Percentiles rank a stretch among this genome's conserved stretches.
Conservation (phyloP, 2,888 invertebrate species). For the Crioceris asparagi region DNA sequence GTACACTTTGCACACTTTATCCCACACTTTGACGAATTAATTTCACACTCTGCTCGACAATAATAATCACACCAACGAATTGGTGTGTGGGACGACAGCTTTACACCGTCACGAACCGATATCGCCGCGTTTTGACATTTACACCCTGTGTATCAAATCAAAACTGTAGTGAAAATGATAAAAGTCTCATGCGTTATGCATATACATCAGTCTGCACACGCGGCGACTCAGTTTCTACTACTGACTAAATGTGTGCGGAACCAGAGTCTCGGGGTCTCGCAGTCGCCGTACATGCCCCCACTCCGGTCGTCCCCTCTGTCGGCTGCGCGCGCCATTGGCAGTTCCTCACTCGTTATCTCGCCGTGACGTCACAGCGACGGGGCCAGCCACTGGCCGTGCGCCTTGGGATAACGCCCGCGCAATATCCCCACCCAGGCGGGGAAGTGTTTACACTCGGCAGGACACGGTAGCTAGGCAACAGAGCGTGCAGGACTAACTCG, state of each 20-base stretch:
- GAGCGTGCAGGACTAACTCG: too few species aligned
- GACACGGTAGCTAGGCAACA: slow-evolving; percentile 41
- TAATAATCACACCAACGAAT: too few species aligned
- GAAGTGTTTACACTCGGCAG: slow-evolving; percentile 40
- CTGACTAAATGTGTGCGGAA: slow-evolving; percentile 41
- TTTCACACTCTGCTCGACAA: too few species aligned
- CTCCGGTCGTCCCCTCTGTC: slow-evolving; percentile 21
- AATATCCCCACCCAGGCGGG: slow-evolving; percentile 37
- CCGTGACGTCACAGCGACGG: slow-evolving; percentile 1
- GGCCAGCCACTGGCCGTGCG: not conserved
- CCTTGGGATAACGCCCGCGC: slow-evolving; percentile 19
- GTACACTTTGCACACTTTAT: slow-evolving; percentile 32
- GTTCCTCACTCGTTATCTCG: not conserved
- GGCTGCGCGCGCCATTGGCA: slow-evolving; percentile 22
- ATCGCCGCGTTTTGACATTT: not conserved
- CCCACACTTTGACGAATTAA: slow-evolving; percentile 13
- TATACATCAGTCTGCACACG: slow-evolving; percentile 40
- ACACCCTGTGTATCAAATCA: too few species aligned
- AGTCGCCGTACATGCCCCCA: slow-evolving; percentile 21
- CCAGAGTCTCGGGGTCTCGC: slow-evolving; percentile 19
- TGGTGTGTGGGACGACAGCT: too few species aligned
- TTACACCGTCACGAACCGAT: too few species aligned
- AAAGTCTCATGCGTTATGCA: slow-evolving; percentile 50
- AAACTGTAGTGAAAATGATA: slow-evolving; percentile 16
- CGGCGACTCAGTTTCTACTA: slow-evolving; percentile 48